phyloP scores from a whole-genome alignment of 1,140 invertebrate species.

The Drosophila nannoptera region DNA sequence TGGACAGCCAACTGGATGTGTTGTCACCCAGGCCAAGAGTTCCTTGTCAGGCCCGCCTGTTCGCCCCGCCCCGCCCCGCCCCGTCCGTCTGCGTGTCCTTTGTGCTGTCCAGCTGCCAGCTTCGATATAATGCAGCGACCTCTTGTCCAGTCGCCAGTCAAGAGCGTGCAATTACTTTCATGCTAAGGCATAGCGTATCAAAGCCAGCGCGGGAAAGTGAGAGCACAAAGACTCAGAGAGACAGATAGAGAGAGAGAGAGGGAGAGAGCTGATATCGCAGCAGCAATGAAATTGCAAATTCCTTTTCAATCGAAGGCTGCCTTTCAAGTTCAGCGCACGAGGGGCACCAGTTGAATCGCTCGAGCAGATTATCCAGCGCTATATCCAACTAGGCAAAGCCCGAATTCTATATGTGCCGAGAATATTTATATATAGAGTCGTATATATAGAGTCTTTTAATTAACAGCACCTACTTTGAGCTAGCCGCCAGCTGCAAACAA shows the following conservation, averaged over 20 bases:
- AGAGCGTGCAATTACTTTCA: constrained; percentile 60
- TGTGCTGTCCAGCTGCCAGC: constrained; percentile 41
- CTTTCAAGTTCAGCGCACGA: constrained; percentile 2
- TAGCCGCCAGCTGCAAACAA: background rate
- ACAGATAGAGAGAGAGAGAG: too few relatives aligned
- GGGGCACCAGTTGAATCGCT: background rate
- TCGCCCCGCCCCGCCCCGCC: too few relatives aligned
- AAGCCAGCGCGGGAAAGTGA: background rate
- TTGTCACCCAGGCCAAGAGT: constrained; percentile 25
- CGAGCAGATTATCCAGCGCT: background rate
- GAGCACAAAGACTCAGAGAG: background rate
- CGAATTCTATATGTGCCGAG: too few relatives aligned
- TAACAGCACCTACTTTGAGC: background rate
- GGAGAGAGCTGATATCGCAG: too few relatives aligned
- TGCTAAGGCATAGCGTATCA: constrained; percentile 17
- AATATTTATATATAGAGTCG: too few relatives aligned
- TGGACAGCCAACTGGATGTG: constrained; percentile 10
- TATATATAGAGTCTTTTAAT: too few relatives aligned
- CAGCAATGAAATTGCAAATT: background rate
- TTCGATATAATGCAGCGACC: constrained; percentile 55
- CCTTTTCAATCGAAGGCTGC: background rate
- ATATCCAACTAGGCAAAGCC: too few relatives aligned
- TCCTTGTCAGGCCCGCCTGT: background rate
- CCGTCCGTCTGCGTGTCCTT: background rate
- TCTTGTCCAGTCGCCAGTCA: constrained; percentile 4